Percentiles rank a stretch among this genome's conserved stretches.
phyloP scores from a whole-genome alignment of 2,888 invertebrate species.

The Drosophila anomalata region DNA sequence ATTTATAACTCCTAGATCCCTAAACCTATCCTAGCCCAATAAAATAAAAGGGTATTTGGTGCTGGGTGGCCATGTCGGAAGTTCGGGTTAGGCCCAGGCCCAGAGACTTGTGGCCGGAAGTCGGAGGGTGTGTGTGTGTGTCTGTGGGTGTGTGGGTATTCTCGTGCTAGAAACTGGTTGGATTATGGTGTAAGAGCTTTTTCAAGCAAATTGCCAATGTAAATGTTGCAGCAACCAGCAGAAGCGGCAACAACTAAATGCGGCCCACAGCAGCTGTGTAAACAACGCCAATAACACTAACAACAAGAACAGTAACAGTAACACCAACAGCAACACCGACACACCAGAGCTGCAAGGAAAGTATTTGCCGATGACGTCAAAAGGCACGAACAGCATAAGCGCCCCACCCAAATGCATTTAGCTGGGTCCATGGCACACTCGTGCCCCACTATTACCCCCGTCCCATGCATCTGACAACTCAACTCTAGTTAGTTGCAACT shows the following conservation, averaged over 20 bases:
- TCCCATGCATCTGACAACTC: conserved; percentile 61
- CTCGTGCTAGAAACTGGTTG: conserved; percentile 22
- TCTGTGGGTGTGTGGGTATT: conserved; percentile 8
- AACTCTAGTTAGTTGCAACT: conserved; percentile 45
- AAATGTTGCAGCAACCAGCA: conserved; percentile 69
- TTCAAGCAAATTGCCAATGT: conserved; percentile 73
- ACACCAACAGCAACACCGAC: conserved; percentile 23
- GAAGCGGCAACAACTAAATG: conserved; percentile 67
- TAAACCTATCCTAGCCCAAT: neutral
- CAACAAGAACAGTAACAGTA: conserved; percentile 22
- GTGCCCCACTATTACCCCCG: neutral
- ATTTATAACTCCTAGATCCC: too few relatives aligned
- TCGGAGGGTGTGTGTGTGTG: conserved; percentile 28
- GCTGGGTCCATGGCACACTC: conserved; percentile 12
- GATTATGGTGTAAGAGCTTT: conserved; percentile 48
- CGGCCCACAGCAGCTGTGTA: conserved; percentile 71
- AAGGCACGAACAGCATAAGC: conserved; percentile 28
- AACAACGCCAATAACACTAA: conserved; percentile 63
- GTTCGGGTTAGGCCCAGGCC: conserved; percentile 50
- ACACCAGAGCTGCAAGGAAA: conserved; percentile 22
- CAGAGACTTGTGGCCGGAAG: conserved; percentile 57
- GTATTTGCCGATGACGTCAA: conserved; percentile 68
- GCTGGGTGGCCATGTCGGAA: conserved; percentile 46
- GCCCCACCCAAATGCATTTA: conserved; percentile 59
- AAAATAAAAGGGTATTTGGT: conserved; percentile 16